Evolutionary conservation across 1,140 invertebrate species (phyloP).

Genomic region (Oryctes rhinoceros): DNA sequence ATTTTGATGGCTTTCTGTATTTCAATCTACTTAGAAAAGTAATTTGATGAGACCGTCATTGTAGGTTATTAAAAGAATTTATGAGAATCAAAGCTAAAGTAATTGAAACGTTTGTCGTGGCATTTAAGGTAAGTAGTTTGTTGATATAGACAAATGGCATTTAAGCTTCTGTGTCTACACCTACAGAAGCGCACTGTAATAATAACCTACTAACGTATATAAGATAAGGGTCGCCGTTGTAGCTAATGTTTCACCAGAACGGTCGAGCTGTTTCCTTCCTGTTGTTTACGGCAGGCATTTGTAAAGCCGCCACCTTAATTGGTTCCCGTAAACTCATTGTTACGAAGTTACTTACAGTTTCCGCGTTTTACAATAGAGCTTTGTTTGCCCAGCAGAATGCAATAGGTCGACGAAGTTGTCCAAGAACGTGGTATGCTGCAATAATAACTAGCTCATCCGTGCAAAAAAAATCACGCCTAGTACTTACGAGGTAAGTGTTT

Average conservation of each 20-base stretch:
- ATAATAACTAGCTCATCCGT: neutral
- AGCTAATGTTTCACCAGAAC: slow-evolving; percentile 17
- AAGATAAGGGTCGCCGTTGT: neutral
- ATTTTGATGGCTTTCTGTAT: no score
- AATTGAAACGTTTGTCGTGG: no score
- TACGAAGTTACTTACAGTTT: slow-evolving; percentile 30
- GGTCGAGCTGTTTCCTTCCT: slow-evolving; percentile 15
- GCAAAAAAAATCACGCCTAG: neutral
- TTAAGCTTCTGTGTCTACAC: neutral
- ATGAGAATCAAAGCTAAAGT: no score
- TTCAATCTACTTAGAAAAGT: no score
- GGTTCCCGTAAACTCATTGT: slow-evolving; percentile 29
- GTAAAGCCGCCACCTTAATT: slow-evolving; percentile 31
- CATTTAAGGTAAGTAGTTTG: no score
- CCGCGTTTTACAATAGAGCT: slow-evolving; percentile 6
- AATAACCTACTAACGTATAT: neutral
- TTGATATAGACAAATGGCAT: no score
- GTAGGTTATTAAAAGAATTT: no score
- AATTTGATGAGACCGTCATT: no score
- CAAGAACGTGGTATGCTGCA: neutral
- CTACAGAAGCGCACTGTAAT: no score
- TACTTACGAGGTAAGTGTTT: neutral
- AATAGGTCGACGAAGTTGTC: neutral
- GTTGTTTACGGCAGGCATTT: slow-evolving; percentile 24
- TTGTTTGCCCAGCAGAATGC: neutral